Conservation (phyloP, 2,797 vertebrate species). For the Pangasius larnaudii region DNA sequence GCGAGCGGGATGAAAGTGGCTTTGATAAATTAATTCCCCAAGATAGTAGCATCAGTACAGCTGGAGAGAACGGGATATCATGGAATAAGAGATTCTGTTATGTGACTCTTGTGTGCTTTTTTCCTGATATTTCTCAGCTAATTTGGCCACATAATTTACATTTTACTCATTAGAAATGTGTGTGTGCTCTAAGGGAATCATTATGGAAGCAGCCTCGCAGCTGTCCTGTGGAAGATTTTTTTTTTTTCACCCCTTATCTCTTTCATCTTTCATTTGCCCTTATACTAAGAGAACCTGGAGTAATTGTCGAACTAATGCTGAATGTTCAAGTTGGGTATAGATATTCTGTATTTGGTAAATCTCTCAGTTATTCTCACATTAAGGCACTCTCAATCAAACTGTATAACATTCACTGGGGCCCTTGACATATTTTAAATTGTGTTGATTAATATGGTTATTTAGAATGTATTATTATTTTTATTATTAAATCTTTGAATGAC, state of each 20-base stretch:
- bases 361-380: neutral
- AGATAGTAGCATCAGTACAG: conserved; percentile 62
- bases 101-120: conserved; percentile 53
- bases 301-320: conserved; percentile 49
- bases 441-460: neutral
- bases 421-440: neutral
- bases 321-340: conserved; percentile 35
- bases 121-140: conserved; percentile 58
- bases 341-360: conserved; percentile 28
- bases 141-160: conserved; percentile 63
- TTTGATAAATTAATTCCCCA: conserved; percentile 67
- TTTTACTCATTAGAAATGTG: conserved; percentile 62
- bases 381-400: neutral
- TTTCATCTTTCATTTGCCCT: conserved; percentile 53
- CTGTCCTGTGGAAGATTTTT: conserved; percentile 44
- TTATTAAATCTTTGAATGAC: neutral
- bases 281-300: conserved; percentile 52
- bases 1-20: conserved; percentile 62
- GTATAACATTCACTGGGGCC: neutral
- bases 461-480: neutral
- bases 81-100: conserved; percentile 52
- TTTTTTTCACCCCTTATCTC: conserved; percentile 25
- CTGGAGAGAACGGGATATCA: conserved; percentile 55
- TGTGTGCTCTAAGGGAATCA: conserved; percentile 61
- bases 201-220: conserved; percentile 59